Evolutionary conservation across 1,140 invertebrate species (phyloP).

Genomic region (Drosophila oshimai): DNA sequence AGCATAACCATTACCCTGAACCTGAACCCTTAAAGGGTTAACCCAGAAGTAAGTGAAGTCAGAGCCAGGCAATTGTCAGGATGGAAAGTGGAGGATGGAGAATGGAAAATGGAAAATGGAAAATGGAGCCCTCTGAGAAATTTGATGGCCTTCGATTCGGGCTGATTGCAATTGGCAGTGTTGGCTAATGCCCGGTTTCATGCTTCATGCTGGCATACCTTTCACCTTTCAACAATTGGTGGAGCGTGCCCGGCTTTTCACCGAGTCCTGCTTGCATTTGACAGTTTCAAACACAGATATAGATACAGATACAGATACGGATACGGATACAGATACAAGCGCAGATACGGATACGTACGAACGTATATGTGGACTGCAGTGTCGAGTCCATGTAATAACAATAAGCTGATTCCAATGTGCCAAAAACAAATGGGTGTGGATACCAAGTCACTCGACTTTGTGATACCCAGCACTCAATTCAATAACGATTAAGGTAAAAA

Average conservation of each 20-base stretch:
- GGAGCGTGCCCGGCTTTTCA: conserved; percentile 18
- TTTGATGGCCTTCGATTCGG: conserved; percentile 24
- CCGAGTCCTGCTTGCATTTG: conserved; percentile 40
- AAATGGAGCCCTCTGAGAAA: neutral
- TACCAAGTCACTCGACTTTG: neutral
- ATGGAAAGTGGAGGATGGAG: no score
- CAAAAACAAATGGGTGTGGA: neutral
- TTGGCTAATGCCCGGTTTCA: conserved; percentile 17
- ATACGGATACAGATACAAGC: conserved; percentile 21
- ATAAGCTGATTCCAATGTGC: conserved; percentile 48
- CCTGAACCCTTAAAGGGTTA: neutral
- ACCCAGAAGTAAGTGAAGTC: conserved; percentile 17
- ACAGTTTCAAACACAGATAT: conserved; percentile 42
- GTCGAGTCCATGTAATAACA: conserved; percentile 74
- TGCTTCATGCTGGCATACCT: conserved; percentile 7
- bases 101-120: no score
- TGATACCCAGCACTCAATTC: neutral
- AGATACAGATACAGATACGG: conserved; percentile 30
- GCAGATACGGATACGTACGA: neutral
- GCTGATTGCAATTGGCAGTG: conserved; percentile 24
- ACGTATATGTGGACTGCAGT: conserved; percentile 20
- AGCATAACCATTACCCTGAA: conserved; percentile 4
- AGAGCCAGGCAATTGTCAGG: conserved; percentile 20
- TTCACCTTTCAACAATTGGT: conserved; percentile 3
- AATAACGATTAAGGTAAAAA: no score